These are phyloP conservation scores for Pseudococcus jackbeardsleyi DNA, from an alignment of 2,888 invertebrate species.

Conservation along the genomic window DNA sequence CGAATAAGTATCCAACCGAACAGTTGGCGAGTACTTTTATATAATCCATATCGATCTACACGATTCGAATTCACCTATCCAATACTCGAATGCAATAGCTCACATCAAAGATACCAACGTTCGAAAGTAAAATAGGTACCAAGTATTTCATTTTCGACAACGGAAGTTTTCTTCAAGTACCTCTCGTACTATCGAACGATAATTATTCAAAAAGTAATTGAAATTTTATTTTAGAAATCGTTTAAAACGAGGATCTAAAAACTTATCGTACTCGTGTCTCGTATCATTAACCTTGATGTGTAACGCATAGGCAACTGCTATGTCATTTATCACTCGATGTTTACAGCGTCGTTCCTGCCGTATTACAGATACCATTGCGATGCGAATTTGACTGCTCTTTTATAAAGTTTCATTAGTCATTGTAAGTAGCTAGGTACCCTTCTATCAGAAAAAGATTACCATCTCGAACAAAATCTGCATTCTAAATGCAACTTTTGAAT, in stretches of 20 bases:
- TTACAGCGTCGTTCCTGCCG: neutral
- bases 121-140: neutral
- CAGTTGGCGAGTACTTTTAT: neutral
- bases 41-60: neutral
- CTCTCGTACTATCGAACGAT: neutral
- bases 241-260: neutral
- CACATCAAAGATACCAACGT: neutral
- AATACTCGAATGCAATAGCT: neutral
- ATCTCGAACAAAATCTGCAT: neutral
- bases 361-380: neutral
- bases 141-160: neutral
- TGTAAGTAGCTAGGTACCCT: neutral
- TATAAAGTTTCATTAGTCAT: neutral
- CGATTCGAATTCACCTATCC: neutral
- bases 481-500: too few relatives aligned
- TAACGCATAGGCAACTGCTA: neutral
- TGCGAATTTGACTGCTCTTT: slow-evolving; percentile 19
- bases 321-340: slow-evolving; percentile 14
- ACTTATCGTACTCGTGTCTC: neutral
- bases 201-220: neutral
- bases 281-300: slow-evolving; percentile 7
- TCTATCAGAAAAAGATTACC: neutral
- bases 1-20: neutral
- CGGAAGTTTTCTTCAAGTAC: neutral
- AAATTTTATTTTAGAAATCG: slow-evolving; percentile 19